Base-by-base conservation (phyloP, 2,797 vertebrate species). In the Graptemys geographica region DNA sequence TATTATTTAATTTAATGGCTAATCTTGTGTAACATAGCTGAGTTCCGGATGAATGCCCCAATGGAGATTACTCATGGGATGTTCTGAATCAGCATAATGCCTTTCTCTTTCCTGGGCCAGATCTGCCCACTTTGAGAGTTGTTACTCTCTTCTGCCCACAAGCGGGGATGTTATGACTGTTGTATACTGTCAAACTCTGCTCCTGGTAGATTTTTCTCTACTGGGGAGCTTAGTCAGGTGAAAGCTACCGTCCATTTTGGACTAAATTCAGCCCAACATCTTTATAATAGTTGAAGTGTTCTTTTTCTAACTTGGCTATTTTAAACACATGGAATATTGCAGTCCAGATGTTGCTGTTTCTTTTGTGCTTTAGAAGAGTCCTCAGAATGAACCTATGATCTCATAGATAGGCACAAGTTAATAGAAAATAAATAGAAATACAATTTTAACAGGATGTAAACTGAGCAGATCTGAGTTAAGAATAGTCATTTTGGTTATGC, bases 291-390 rank as follows among this genome's bases (percentile, higher is more conserved):
- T 76, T 90, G 55, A 44, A 83, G 7, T 89, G 31, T 5, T 76
- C 3, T 94, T 88, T 81, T 57, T 84, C 33, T 94, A 23, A 0
- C 33, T 65, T 65, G 33, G 62, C 33, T 65, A 65, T 65, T 65
- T 65, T n/a, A 65, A 62, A 33, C 59, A 62, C 59, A 62, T 33
- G 31, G n/a, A 62, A 62, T 62, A 18, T 33, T 62, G 15, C 6
- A 19, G 16, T 65, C 62, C 33, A 65, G 62, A n/a, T 65, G 59
- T 65, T 65, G 33, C 62, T 65, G 62, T 9, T 89, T 74, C 6
- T 92, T 91, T 55, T 90, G 19, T 79, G 6, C 83, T 87, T 87
- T 91, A 52, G 55, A 81, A 69, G 55, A 92, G 3, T 92, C 56
- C 52, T 59, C 25, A 80, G 37, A 89, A 84, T 11, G 85, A 86